Conservation (phyloP, 2,888 invertebrate genomes). For the Lingula anatina region DNA sequence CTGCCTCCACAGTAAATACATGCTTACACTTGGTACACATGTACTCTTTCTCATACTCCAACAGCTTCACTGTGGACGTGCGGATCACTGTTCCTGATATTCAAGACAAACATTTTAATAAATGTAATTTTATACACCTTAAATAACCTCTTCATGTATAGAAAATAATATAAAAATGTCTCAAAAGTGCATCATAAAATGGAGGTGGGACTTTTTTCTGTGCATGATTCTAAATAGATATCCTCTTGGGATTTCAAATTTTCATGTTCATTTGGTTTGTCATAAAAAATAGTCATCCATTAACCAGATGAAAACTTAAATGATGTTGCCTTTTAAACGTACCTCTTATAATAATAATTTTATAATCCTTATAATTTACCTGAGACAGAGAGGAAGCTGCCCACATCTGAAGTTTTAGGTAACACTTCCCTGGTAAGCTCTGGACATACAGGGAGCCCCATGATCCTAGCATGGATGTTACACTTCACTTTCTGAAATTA, state of each 20-base stretch:
- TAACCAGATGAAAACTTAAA: background rate
- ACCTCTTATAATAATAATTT: too few relatives aligned
- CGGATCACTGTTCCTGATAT: constrained; percentile 64
- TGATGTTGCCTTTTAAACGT: background rate
- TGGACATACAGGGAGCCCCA: constrained; percentile 64
- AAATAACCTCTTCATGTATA: background rate
- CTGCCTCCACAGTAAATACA: constrained; percentile 58
- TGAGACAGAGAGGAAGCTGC: constrained; percentile 68
- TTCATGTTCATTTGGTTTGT: too few relatives aligned
- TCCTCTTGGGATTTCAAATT: too few relatives aligned
- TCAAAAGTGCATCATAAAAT: too few relatives aligned
- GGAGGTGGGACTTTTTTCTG: too few relatives aligned
- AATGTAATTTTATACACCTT: background rate
- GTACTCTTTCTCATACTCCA: constrained; percentile 71
- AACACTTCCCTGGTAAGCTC: constrained; percentile 64
- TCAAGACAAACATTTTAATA: background rate
- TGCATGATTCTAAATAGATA: too few relatives aligned
- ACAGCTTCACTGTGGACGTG: constrained; percentile 68
- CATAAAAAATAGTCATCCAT: too few relatives aligned
- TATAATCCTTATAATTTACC: too few relatives aligned
- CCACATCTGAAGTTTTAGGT: constrained; percentile 68
- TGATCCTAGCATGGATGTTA: constrained; percentile 65
- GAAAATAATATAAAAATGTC: background rate
- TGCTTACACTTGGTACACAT: constrained; percentile 73
- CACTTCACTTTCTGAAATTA: constrained; percentile 57